A percentile compares a stretch with the other conserved stretches of the same genome.
These are phyloP conservation scores for Liasis olivaceus DNA, from an alignment of 2,797 vertebrate genomes.

Conservation along the genomic window DNA sequence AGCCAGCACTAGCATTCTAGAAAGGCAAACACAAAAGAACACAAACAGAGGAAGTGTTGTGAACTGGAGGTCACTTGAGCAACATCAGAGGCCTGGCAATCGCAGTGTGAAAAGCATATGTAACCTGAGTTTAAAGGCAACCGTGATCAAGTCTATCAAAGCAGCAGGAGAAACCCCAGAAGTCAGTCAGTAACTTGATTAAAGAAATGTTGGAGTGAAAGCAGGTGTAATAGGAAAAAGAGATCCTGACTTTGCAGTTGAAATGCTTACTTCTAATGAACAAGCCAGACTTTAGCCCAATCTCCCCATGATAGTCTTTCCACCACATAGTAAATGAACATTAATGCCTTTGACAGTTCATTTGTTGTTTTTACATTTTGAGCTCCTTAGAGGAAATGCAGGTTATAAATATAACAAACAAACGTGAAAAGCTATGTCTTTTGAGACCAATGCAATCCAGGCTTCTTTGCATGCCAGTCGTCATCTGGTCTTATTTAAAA, in stretches of 20 bases:
- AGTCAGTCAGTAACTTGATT: background rate
- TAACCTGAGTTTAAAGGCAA: background rate
- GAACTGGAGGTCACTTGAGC: slow-evolving; percentile 8
- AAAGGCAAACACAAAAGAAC: slow-evolving; percentile 25
- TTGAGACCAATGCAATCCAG: background rate
- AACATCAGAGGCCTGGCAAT: background rate
- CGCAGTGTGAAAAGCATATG: background rate
- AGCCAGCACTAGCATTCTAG: slow-evolving; percentile 23
- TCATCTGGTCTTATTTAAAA: background rate
- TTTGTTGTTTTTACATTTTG: background rate
- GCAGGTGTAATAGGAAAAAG: background rate
- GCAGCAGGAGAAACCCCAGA: slow-evolving; percentile 28
- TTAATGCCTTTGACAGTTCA: background rate
- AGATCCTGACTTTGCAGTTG: background rate
- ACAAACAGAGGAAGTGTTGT: slow-evolving; percentile 3
- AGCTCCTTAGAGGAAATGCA: background rate
- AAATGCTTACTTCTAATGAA: background rate
- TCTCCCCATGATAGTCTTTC: background rate
- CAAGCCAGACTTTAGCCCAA: background rate
- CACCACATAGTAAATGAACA: background rate
- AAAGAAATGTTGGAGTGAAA: background rate
- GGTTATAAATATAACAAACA: background rate
- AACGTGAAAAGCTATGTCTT: background rate
- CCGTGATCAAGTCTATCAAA: slow-evolving; percentile 6
- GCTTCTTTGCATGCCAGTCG: background rate